phyloP scores from a whole-genome alignment of 23 tunicate genomes.

The Styela clava region DNA sequence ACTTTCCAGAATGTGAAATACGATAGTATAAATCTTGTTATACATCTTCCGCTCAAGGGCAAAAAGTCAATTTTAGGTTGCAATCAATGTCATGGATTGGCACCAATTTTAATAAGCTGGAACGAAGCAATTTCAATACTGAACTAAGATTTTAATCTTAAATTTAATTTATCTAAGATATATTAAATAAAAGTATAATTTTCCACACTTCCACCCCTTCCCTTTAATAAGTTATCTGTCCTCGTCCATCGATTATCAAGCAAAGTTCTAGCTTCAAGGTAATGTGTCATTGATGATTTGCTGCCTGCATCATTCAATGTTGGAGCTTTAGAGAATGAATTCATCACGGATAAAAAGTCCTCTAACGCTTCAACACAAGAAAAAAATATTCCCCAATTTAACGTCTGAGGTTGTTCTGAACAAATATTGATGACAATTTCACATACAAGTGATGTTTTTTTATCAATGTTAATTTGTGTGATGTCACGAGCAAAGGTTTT shows the following conservation, averaged over 20 bases:
- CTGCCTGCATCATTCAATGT: background rate
- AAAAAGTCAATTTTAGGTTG: too few relatives aligned
- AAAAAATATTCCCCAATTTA: slow-evolving; percentile 27
- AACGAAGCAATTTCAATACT: too few relatives aligned
- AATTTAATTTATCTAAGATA: too few relatives aligned
- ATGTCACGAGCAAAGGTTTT: background rate
- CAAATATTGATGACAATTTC: background rate
- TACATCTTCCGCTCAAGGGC: too few relatives aligned
- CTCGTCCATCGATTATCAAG: slow-evolving; percentile 31
- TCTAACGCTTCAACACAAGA: background rate
- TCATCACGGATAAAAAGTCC: background rate
- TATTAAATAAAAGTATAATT: slow-evolving; percentile 4
- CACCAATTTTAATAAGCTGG: too few relatives aligned
- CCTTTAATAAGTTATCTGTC: slow-evolving; percentile 14
- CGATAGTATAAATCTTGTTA: too few relatives aligned
- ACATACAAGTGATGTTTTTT: background rate
- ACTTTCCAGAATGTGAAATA: too few relatives aligned
- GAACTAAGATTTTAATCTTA: too few relatives aligned
- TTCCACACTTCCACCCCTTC: slow-evolving; percentile 12
- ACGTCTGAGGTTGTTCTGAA: background rate
- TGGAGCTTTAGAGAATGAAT: slow-evolving; percentile 23
- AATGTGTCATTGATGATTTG: background rate
- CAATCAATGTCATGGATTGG: too few relatives aligned
- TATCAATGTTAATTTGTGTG: background rate
- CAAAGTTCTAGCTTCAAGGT: slow-evolving; percentile 16